phyloP scores from a whole-genome alignment of 1,140 invertebrate genomes.

The Triops cancriformis region DNA sequence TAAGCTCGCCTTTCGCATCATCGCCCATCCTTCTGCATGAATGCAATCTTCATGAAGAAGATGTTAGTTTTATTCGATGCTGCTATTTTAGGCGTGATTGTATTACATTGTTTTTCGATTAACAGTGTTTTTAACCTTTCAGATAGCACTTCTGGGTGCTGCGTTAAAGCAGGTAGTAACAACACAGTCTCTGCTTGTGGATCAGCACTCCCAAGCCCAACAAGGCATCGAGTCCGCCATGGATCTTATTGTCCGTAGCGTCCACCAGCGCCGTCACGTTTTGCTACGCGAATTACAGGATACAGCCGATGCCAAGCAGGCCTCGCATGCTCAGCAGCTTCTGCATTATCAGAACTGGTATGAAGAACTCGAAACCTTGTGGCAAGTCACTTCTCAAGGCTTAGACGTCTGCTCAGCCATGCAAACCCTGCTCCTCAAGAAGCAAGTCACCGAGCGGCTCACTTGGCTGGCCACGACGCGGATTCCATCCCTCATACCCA shows the following conservation, averaged over 20 bases:
- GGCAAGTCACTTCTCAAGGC: neutral
- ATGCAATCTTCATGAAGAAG: too few relatives aligned
- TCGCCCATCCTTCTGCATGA: too few relatives aligned
- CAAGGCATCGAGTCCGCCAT: neutral
- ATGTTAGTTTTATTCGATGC: neutral
- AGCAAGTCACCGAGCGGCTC: neutral
- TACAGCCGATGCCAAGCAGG: neutral
- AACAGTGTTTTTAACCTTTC: neutral
- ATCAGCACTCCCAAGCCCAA: neutral
- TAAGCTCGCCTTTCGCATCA: too few relatives aligned
- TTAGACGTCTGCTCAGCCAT: slow-evolving; percentile 4
- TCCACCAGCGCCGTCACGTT: neutral
- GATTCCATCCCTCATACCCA: neutral
- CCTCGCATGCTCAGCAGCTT: neutral
- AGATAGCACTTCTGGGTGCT: neutral
- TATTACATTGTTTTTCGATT: neutral
- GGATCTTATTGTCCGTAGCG: neutral
- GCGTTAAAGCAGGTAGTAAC: neutral
- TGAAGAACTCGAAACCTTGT: neutral
- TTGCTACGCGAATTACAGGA: neutral
- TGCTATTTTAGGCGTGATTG: neutral
- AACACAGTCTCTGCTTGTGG: neutral
- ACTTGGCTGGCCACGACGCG: neutral
- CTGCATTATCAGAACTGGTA: neutral
- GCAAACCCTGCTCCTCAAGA: neutral